A percentile compares a stretch with the other conserved stretches of the same genome.
These are phyloP conservation scores for Boulengeromyrus knoepffleri DNA, from an alignment of 2,113 vertebrate species.

Conservation along the genomic window DNA sequence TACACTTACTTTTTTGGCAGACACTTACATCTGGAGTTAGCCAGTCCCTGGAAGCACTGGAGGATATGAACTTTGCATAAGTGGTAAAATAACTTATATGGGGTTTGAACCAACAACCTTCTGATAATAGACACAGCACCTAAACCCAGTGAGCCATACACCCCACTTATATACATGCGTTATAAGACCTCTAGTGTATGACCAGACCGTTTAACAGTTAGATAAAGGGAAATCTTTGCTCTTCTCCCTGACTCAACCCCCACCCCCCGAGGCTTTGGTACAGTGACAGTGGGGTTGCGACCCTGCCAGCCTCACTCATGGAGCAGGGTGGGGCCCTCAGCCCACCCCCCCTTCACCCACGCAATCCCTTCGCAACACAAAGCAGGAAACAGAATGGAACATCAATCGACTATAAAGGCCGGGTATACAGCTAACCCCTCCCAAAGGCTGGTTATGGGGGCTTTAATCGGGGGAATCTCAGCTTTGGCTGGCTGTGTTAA, in stretches of 20 bases:
- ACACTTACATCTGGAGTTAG: neutral
- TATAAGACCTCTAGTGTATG: neutral
- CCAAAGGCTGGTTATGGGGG: neutral
- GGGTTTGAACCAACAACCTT: neutral
- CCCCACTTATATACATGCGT: neutral
- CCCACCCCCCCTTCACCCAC: neutral
- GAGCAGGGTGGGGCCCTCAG: neutral
- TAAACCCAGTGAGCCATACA: neutral
- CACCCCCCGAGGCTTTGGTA: neutral
- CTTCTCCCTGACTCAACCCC: neutral
- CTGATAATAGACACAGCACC: neutral
- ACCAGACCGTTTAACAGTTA: neutral
- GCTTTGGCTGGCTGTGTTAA: neutral
- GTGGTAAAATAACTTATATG: neutral
- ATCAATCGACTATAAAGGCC: neutral
- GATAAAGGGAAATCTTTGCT: neutral
- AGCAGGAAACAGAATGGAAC: neutral
- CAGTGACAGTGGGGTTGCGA: neutral
- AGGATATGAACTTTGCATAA: neutral
- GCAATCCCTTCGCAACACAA: neutral
- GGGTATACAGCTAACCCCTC: neutral
- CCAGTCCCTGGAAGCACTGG: neutral
- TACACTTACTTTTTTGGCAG: neutral
- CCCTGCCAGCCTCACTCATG: neutral
- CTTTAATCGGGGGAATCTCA: neutral